These are phyloP conservation scores for Aethina tumida DNA, from an alignment of 1,140 invertebrate species.

Conservation along the genomic window DNA sequence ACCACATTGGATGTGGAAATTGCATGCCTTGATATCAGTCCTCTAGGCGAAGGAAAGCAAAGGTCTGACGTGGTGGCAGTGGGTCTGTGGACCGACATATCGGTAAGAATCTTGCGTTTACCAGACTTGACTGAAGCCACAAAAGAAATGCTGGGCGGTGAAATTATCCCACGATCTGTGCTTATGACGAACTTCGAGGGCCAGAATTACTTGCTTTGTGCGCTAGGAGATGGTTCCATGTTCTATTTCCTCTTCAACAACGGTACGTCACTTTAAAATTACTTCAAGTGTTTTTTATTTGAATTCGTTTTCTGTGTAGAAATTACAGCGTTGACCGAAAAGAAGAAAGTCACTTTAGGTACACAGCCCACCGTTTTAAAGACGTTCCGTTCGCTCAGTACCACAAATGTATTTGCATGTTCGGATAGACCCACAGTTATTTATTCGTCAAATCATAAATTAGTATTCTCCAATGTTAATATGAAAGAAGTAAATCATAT, in stretches of 20 bases:
- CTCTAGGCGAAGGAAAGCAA: constrained; percentile 52
- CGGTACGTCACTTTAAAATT: no score
- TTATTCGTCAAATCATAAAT: constrained; percentile 97
- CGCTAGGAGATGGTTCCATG: constrained; percentile 94
- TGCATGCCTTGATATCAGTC: constrained; percentile 91
- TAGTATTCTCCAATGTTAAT: constrained; percentile 99
- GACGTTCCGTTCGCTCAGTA: constrained; percentile 82
- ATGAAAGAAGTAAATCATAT: constrained; percentile 96
- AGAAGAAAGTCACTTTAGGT: constrained; percentile 88
- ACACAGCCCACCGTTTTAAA: constrained; percentile 92
- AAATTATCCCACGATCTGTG: constrained; percentile 93
- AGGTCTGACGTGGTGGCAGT: constrained; percentile 75
- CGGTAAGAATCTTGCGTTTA: constrained; percentile 71
- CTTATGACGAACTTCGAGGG: constrained; percentile 91
- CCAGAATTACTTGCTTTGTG: constrained; percentile 82
- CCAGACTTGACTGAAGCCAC: constrained; percentile 69
- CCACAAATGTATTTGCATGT: constrained; percentile 97
- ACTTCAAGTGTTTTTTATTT: no score
- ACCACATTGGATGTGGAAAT: constrained; percentile 83
- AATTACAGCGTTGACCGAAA: constrained; percentile 65
- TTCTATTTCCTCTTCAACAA: constrained; percentile 87
- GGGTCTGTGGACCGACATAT: constrained; percentile 96
- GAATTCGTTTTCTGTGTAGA: no score
- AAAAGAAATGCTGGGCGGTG: constrained; percentile 81
- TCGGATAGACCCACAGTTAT: constrained; percentile 97